A percentile compares a stretch with the other conserved stretches of the same genome.
Evolutionary conservation across 2,113 vertebrate genomes (phyloP).

Genomic region (Crypturellus undulatus): DNA sequence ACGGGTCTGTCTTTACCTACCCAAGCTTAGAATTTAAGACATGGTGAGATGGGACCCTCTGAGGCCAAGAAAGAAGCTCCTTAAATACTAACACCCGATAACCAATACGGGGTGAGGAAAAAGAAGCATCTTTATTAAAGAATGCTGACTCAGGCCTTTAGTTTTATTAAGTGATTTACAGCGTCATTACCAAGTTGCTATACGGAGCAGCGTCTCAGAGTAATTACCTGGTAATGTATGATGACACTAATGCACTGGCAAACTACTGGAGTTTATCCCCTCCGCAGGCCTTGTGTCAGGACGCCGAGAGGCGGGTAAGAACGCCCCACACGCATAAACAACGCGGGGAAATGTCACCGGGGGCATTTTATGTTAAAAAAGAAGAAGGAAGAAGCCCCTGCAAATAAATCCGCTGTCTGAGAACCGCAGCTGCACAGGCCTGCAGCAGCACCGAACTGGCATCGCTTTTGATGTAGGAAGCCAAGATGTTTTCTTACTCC

Average conservation of each 20-base stretch:
- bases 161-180: conserved; percentile 74
- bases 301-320: conserved; percentile 74
- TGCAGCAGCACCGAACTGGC: neutral
- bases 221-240: conserved; percentile 78
- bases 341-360: conserved; percentile 58
- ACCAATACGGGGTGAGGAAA: conserved; percentile 38
- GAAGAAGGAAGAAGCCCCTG: conserved; percentile 34
- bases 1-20: no score
- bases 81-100: neutral
- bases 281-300: conserved; percentile 58
- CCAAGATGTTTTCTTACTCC: neutral
- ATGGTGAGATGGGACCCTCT: neutral
- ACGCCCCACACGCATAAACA: conserved; percentile 69
- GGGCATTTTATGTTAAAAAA: conserved; percentile 25
- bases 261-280: conserved; percentile 75
- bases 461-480: neutral
- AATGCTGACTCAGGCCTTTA: conserved; percentile 73
- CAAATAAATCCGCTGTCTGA: conserved; percentile 51
- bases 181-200: conserved; percentile 64
- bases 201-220: conserved; percentile 71
- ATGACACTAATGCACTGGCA: conserved; percentile 80
- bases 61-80: neutral
- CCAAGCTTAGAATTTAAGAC: neutral
- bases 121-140: conserved; percentile 42
- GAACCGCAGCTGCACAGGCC: neutral